phyloP scores from a whole-genome alignment of 2,113 vertebrate genomes.

The Oncorhynchus clarkii region DNA sequence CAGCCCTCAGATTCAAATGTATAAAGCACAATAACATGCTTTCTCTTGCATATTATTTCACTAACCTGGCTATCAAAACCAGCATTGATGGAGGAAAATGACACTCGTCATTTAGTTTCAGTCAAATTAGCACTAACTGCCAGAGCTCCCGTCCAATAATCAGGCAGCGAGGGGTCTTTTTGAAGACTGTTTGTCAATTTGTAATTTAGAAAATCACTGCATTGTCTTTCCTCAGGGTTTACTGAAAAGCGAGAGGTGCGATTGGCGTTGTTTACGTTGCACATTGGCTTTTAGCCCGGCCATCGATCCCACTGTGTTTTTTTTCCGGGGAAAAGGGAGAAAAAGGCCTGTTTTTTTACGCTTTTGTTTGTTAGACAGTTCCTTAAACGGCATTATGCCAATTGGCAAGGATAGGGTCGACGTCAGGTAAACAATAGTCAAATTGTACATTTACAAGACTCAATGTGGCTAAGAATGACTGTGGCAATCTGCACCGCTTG shows the following conservation, averaged over 20 bases:
- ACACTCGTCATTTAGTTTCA: constrained; percentile 44
- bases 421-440: not conserved
- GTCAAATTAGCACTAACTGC: constrained; percentile 53
- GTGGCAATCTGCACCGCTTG: too few species aligned
- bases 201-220: constrained; percentile 65
- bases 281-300: constrained; percentile 45
- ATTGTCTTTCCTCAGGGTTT: constrained; percentile 56
- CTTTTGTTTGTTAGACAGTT: constrained; percentile 49
- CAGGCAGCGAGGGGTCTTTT: constrained; percentile 8
- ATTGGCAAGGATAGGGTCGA: not conserved
- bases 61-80: constrained; percentile 16
- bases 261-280: constrained; percentile 58
- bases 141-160: constrained; percentile 25
- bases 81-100: constrained; percentile 35
- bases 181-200: constrained; percentile 56
- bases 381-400: not conserved
- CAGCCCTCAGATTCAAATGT: constrained; percentile 6
- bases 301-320: constrained; percentile 53
- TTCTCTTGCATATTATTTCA: constrained; percentile 24
- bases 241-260: constrained; percentile 28
- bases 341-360: too few species aligned
- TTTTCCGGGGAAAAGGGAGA: not conserved
- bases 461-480: not conserved
- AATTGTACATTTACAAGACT: not conserved
- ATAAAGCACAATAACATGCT: constrained; percentile 10